Base-by-base conservation (phyloP, 2,113 vertebrate species). In the Gavialis gangeticus region DNA sequence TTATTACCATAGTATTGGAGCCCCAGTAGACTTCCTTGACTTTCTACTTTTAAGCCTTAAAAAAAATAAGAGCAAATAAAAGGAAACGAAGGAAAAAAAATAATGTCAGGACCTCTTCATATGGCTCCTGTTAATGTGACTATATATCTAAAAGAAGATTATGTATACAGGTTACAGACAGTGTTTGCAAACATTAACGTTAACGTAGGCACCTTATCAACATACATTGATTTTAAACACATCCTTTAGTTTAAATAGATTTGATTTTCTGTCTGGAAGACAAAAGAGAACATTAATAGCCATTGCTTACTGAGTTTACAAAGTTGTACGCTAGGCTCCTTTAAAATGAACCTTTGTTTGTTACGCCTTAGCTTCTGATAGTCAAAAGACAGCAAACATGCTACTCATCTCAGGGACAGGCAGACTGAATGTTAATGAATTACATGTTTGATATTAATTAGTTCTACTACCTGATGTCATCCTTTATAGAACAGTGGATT, bases 241-340 rank as follows among this genome's bases (percentile, higher is more conserved):
- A 97, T 98, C 96, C 91, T 98, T 98, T 97, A 95, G 91, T 96
- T 97, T 98, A 97, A 98, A 98, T 94, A 96, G 93, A 75, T 98
- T 98, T 98, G 97, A 98, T 98, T 98, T 98, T 97, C 96, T 98
- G 97, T 95, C 97, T 93, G 89, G 86, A 97, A 98, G 96, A 98
- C 94, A 97, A 97, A 98, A 97, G 96, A 96, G 90, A 97, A 96
- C 96, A 96, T 96, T 97, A 98, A 96, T 97, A 97, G 92, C 91
- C 89, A 96, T 97, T 8, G 12, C 69, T 97, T 97, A 95, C 75
- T 80, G 93, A 97, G 90, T 97, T 97, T 97, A 97, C 96, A 94
- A 95, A 97, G 91, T 94, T 95, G 93, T 94, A 95, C 92, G 60
- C 98, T 97, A 94, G 46, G 95, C 21, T 15, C 89, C 82, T 97